Conservation (phyloP, 2,888 invertebrate genomes). For the Schrankia costaestrigalis region DNA sequence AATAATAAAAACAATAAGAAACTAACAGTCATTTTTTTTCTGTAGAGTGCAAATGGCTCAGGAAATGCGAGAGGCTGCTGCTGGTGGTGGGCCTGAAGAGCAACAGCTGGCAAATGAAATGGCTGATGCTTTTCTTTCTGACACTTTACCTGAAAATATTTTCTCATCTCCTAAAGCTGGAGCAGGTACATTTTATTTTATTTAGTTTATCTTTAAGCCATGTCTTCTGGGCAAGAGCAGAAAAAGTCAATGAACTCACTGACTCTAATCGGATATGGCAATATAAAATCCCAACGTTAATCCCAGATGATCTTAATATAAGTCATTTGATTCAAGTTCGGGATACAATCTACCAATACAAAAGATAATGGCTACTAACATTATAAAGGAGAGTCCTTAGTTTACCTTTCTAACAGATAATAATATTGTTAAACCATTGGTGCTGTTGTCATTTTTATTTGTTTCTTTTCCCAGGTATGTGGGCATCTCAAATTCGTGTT, state of each 20-base stretch:
- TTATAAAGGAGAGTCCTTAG: too few relatives aligned
- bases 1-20: neutral
- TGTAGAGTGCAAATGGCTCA: slow-evolving; percentile 96
- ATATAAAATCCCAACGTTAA: slow-evolving; percentile 72
- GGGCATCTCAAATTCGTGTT: slow-evolving; percentile 95
- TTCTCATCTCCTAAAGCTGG: slow-evolving; percentile 99
- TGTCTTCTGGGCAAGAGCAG: slow-evolving; percentile 79
- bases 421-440: neutral
- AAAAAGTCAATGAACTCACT: slow-evolving; percentile 51
- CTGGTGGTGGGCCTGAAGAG: slow-evolving; percentile 91
- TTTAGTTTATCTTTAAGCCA: slow-evolving; percentile 40
- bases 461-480: slow-evolving; percentile 83
- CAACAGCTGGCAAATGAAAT: slow-evolving; percentile 97
- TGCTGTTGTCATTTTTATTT: neutral
- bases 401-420: too few relatives aligned
- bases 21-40: slow-evolving; percentile 2
- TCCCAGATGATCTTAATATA: slow-evolving; percentile 66
- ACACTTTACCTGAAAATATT: slow-evolving; percentile 94
- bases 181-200: slow-evolving; percentile 57
- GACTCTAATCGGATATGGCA: slow-evolving; percentile 77
- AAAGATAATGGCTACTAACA: too few relatives aligned
- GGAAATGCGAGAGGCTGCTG: slow-evolving; percentile 97
- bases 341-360: slow-evolving; percentile 68
- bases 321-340: slow-evolving; percentile 75
- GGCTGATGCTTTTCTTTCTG: slow-evolving; percentile 97